Percentiles rank a stretch among this genome's conserved stretches.
These are phyloP conservation scores for Hiodon tergisus DNA, from an alignment of 2,113 vertebrate species.

Conservation along the genomic window DNA sequence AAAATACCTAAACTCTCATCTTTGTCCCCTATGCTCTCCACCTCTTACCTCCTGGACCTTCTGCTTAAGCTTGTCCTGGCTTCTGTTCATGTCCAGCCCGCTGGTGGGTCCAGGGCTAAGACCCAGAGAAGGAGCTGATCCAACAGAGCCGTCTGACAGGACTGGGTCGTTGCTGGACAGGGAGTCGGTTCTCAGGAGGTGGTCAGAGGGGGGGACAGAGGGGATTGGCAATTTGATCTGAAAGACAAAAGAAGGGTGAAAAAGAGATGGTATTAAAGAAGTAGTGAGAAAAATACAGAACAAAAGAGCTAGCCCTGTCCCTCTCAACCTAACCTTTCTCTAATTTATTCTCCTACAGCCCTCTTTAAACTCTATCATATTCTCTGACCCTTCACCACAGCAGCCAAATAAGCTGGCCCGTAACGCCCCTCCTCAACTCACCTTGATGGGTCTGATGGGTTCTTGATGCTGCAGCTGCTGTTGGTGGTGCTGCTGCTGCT, in stretches of 20 bases:
- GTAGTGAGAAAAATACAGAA: background rate
- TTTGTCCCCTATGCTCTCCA: background rate
- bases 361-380: too few relatives aligned
- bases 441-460: conserved; percentile 57
- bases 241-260: conserved; percentile 17
- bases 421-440: conserved; percentile 25
- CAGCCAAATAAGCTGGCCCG: background rate
- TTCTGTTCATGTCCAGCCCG: conserved; percentile 63
- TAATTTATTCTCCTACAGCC: too few relatives aligned
- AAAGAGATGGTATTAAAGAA: conserved; percentile 7
- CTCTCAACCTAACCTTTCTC: background rate
- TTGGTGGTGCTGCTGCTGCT: conserved; percentile 44
- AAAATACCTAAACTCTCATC: too few relatives aligned
- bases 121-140: conserved; percentile 61
- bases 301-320: background rate
- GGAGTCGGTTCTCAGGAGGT: conserved; percentile 58
- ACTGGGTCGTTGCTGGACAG: conserved; percentile 56
- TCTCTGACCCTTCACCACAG: background rate
- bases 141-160: conserved; percentile 60
- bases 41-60: conserved; percentile 69
- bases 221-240: conserved; percentile 57
- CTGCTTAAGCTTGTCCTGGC: conserved; percentile 71
- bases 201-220: conserved; percentile 51
- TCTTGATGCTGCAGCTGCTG: conserved; percentile 52
- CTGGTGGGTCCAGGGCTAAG: conserved; percentile 56